Evolutionary conservation across 2,113 vertebrate species (phyloP), one percentile per base, ranked within the genome.

Genomic region (Entelurus aequoreus): DNA sequence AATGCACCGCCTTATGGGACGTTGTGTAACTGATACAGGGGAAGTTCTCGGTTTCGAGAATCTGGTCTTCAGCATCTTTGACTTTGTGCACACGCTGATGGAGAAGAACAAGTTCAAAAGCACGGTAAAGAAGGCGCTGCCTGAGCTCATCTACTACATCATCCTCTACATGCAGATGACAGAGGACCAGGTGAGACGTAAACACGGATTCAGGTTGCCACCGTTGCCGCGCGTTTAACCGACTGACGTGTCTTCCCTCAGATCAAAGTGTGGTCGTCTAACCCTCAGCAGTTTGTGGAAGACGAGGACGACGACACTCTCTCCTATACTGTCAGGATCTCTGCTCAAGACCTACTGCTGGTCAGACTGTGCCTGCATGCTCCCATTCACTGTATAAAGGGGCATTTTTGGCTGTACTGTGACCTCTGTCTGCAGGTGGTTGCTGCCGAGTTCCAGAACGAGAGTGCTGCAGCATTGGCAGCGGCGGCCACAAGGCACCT

Each of bases 121-220:
- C 87, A 97, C 97, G 0, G 95, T 99, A 82, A 95, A 93, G 86
- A 98, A 98, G 69, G 95, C 97, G 10, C 87, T 99, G 69, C 96
- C 97, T 3, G 97, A 99, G 54, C 90, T 99, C 69, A 94, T 98
- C 69, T 99, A 99, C 84, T 98, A 99, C 85, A 83, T 98, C 84
- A 96, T 98, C 72, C 90, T 99, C 15, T 99, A 99, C 82, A 98
- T 98, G 96, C 97, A 99, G 82, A 99, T 99, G 89, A 99, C 97
- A 0, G 97, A 99, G 75, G 96, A 99, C 69, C 91, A 91, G 91
- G 91, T 91, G 74, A 63, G 78, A 4, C 63, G 9, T 5, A 2
- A 4, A 47, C 38, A 1, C 10, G 15, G 14, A 2, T 28, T 36
- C 28, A 50, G 51, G 51, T 21, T 5, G 15, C 28, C 15, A 15